A percentile compares a stretch with the other conserved stretches of the same genome.
phyloP scores from a whole-genome alignment of 2,888 invertebrate species.

The Xanthorhoe designata region DNA sequence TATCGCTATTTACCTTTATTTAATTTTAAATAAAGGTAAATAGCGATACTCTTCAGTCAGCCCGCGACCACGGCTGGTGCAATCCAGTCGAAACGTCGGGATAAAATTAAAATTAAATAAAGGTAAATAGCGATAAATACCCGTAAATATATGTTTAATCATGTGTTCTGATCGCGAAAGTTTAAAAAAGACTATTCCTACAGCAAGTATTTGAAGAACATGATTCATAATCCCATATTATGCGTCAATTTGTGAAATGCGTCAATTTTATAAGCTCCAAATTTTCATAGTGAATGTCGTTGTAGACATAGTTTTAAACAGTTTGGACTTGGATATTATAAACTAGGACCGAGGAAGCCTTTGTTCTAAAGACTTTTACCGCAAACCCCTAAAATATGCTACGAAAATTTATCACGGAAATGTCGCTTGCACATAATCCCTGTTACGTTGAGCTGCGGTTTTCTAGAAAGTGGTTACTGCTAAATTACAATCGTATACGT shows the following conservation, averaged over 20 bases:
- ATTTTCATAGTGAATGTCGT: neutral
- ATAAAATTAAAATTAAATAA: too few relatives aligned
- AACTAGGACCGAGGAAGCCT: slow-evolving; percentile 1
- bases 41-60: too few relatives aligned
- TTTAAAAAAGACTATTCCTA: too few relatives aligned
- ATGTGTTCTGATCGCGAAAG: too few relatives aligned
- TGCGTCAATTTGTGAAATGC: neutral
- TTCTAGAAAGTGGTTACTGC: neutral
- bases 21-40: too few relatives aligned
- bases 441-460: slow-evolving; percentile 16
- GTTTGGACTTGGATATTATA: slow-evolving; percentile 13
- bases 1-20: too few relatives aligned
- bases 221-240: neutral
- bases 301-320: neutral
- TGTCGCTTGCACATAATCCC: slow-evolving; percentile 29
- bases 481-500: neutral
- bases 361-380: slow-evolving; percentile 23
- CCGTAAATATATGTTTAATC: too few relatives aligned
- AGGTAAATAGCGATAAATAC: too few relatives aligned
- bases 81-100: too few relatives aligned
- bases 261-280: neutral
- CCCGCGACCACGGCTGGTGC: too few relatives aligned
- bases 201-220: too few relatives aligned
- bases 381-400: slow-evolving; percentile 33
- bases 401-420: slow-evolving; percentile 32